Evolutionary conservation across 2,113 vertebrate genomes (phyloP).

Genomic region (Alethe diademata): DNA sequence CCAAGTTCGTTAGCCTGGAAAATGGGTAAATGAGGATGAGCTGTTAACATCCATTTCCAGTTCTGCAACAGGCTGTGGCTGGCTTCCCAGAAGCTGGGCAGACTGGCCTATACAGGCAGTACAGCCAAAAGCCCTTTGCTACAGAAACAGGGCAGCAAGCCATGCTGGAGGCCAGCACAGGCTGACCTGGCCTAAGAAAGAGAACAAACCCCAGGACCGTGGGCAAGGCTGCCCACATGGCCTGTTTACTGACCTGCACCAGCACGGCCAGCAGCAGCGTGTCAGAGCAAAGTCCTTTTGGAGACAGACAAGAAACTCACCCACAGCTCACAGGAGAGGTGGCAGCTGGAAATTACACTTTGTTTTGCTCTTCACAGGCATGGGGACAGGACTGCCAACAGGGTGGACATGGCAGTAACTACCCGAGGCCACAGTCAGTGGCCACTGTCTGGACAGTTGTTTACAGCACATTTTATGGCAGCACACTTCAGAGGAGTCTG

Average conservation of each 20-base stretch:
- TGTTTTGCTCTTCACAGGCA: background rate
- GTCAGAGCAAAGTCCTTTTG: background rate
- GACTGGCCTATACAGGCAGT: background rate
- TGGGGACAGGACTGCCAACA: background rate
- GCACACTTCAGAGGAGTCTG: background rate
- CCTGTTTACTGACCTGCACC: background rate
- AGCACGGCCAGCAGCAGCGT: fast-evolving
- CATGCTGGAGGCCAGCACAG: background rate
- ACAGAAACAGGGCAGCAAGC: background rate
- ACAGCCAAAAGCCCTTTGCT: background rate
- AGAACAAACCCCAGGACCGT: background rate
- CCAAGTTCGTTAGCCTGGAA: background rate
- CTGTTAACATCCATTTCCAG: background rate
- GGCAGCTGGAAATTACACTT: background rate
- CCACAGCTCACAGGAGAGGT: background rate
- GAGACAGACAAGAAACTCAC: background rate
- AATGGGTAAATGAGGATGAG: background rate
- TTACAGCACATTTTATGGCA: background rate
- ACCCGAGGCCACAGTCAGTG: background rate
- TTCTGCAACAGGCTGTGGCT: background rate
- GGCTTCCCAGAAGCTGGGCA: background rate
- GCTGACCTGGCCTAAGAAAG: background rate
- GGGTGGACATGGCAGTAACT: background rate
- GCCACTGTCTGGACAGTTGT: background rate
- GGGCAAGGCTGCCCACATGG: background rate